Evolutionary conservation across 2,888 invertebrate species (phyloP).

Genomic region (Petrophora chlorosata): DNA sequence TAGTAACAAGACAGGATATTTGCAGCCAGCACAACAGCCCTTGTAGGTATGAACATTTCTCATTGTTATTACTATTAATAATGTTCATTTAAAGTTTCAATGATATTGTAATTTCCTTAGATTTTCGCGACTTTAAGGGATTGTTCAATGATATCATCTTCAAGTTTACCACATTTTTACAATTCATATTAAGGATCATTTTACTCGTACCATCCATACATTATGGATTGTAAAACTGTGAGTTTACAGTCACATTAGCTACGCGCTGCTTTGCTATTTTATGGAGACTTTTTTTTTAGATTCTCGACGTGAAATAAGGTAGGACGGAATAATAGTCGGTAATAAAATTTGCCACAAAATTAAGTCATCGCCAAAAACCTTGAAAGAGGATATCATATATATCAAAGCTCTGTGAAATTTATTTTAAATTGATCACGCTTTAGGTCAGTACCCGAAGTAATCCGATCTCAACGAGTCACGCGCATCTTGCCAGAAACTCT

Average conservation of each 20-base stretch:
- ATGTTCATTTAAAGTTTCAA: not conserved
- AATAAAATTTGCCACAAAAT: slow-evolving; percentile 18
- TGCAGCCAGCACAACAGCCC: slow-evolving; percentile 84
- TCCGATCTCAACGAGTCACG: slow-evolving; percentile 32
- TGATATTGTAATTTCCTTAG: too few species aligned
- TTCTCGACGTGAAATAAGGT: slow-evolving; percentile 2
- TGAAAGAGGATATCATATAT: slow-evolving; percentile 11
- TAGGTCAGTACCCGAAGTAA: slow-evolving; percentile 26
- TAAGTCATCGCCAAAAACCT: slow-evolving; percentile 21
- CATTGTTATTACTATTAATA: not conserved
- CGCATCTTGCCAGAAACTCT: slow-evolving; percentile 31
- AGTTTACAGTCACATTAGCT: too few species aligned
- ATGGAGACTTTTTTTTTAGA: not conserved
- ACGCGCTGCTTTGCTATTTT: not conserved
- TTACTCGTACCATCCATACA: too few species aligned
- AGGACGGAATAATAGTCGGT: slow-evolving; percentile 10
- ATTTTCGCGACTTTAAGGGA: too few species aligned
- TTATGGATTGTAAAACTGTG: too few species aligned
- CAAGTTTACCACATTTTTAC: too few species aligned
- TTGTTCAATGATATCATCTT: too few species aligned
- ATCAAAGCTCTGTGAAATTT: slow-evolving; percentile 25
- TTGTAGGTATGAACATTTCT: slow-evolving; percentile 73
- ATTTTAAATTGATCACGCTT: slow-evolving; percentile 19
- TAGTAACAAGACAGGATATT: slow-evolving; percentile 91
- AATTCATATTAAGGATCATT: too few species aligned